Conservation (phyloP, 2,888 invertebrate species). For the Fragum sueziense region DNA sequence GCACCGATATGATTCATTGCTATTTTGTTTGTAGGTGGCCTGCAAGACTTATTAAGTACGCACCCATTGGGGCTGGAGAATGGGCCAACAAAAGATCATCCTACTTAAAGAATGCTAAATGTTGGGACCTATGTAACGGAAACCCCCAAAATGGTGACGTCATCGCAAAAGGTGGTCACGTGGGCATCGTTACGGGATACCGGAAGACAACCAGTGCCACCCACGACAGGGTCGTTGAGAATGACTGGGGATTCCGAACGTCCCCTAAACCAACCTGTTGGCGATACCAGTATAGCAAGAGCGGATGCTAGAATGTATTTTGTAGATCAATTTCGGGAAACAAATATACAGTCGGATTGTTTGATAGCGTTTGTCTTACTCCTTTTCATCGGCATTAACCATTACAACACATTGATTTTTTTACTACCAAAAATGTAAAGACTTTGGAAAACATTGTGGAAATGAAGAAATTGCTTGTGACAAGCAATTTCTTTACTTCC, state of each 20-base stretch:
- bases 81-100: conserved; percentile 41
- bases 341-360: no score
- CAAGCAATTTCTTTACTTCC: no score
- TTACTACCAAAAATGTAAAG: no score
- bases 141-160: conserved; percentile 30
- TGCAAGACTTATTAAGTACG: neutral
- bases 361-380: no score
- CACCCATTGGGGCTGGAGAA: conserved; percentile 49
- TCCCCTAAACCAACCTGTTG: neutral
- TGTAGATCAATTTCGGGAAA: no score
- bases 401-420: no score
- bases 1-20: no score
- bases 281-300: neutral
- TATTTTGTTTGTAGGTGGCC: neutral
- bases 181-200: conserved; percentile 29
- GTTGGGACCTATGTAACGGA: conserved; percentile 18
- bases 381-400: no score
- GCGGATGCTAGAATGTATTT: neutral
- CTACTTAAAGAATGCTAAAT: neutral
- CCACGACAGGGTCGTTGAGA: conserved; percentile 22
- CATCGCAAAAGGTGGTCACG: conserved; percentile 33
- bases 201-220: conserved; percentile 36
- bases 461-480: no score
- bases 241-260: conserved; percentile 39
- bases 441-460: no score